Percentiles rank a stretch among this genome's conserved stretches.
These are phyloP conservation scores for Atherinosoma microstoma DNA, from an alignment of 2,797 vertebrate species.

Conservation along the genomic window DNA sequence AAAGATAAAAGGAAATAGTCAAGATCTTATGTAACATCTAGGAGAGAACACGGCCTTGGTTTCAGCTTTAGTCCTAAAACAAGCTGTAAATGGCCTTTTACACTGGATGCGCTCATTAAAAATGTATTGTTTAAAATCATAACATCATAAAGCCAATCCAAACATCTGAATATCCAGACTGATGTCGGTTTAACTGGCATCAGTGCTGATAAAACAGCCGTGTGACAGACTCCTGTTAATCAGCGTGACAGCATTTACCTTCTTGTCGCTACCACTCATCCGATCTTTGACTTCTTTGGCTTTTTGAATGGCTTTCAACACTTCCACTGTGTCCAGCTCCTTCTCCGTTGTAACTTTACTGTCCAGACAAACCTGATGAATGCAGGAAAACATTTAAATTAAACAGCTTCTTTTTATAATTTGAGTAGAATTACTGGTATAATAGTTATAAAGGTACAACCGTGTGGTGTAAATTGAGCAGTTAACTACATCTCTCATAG, in stretches of 20 bases:
- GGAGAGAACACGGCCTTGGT: background rate
- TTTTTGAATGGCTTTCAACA: conserved; percentile 98
- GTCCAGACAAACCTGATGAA: conserved; percentile 91
- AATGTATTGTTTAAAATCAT: no score
- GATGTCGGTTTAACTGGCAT: background rate
- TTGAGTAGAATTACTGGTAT: no score
- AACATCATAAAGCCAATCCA: no score
- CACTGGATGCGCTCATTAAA: no score
- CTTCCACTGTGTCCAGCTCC: conserved; percentile 96
- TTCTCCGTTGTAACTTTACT: conserved; percentile 89
- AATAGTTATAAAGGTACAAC: no score
- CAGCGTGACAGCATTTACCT: conserved; percentile 79
- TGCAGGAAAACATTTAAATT: background rate
- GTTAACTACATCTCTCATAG: background rate
- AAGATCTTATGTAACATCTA: no score
- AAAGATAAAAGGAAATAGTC: no score
- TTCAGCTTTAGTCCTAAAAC: background rate
- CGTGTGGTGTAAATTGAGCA: no score
- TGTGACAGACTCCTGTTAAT: background rate
- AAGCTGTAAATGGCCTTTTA: background rate
- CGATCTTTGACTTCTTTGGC: conserved; percentile 94
- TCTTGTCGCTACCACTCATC: conserved; percentile 90
- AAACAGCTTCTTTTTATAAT: no score
- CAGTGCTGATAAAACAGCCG: background rate
- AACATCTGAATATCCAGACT: background rate